A percentile compares a stretch with the other conserved stretches of the same genome.
phyloP scores from a whole-genome alignment of 2,888 invertebrate species.

The Pyrrhopygopsis socrates region DNA sequence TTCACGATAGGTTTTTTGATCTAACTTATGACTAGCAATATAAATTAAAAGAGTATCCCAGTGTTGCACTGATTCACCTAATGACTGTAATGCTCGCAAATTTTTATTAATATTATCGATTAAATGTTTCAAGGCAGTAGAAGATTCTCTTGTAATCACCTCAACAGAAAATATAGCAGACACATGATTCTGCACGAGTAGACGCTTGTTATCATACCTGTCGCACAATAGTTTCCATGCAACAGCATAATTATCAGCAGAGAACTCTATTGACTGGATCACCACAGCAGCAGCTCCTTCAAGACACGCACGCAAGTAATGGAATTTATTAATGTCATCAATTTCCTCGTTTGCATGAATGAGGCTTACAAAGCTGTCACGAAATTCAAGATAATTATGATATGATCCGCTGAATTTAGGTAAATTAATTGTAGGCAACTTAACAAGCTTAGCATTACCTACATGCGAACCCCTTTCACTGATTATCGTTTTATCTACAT shows the following conservation, averaged over 20 bases:
- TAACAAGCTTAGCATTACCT: not conserved
- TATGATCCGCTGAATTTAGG: not conserved
- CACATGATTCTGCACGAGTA: not conserved
- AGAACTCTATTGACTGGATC: not conserved
- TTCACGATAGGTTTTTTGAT: constrained; percentile 78
- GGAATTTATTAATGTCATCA: constrained; percentile 9
- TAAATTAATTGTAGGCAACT: constrained; percentile 2
- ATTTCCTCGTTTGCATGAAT: not conserved
- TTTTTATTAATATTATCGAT: constrained; percentile 22
- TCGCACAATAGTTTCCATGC: not conserved
- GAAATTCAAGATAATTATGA: constrained; percentile 2
- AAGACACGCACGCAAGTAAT: not conserved
- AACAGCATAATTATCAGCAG: not conserved
- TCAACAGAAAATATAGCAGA: not conserved
- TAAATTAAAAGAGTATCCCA: constrained; percentile 77
- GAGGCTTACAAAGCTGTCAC: not conserved
- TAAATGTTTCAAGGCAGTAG: not conserved
- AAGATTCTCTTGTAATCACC: not conserved
- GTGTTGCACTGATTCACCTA: constrained; percentile 9
- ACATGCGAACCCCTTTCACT: not conserved
- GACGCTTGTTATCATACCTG: constrained; percentile 12
- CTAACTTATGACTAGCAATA: constrained; percentile 80
- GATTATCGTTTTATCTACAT: not conserved
- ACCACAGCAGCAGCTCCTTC: constrained; percentile 13
- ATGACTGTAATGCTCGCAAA: constrained; percentile 11